phyloP scores from a whole-genome alignment of 2,113 vertebrate species.

The Ardeotis arabs region DNA sequence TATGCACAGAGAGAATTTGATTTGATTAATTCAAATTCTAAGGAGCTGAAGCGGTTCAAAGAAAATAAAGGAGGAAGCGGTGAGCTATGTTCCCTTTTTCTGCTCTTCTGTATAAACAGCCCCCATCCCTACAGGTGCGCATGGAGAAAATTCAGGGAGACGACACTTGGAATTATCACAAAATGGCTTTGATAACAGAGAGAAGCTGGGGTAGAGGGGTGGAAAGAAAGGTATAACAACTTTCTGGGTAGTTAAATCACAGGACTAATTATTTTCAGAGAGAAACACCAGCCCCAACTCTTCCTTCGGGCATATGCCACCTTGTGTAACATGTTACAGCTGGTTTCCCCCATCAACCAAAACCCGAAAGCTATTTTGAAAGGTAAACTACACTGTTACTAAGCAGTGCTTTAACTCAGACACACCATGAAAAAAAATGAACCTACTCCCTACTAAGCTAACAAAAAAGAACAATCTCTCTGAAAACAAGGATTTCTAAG shows the following conservation, averaged over 20 bases:
- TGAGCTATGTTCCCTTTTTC: neutral
- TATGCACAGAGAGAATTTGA: neutral
- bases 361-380: conserved; percentile 13
- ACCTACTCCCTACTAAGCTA: neutral
- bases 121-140: neutral
- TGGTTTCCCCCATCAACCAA: neutral
- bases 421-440: neutral
- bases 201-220: conserved; percentile 1
- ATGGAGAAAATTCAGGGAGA: neutral
- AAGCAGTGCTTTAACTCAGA: neutral
- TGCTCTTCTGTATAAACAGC: neutral
- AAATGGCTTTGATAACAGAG: conserved; percentile 36
- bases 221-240: conserved; percentile 23
- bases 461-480: neutral
- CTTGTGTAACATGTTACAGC: neutral
- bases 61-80: neutral
- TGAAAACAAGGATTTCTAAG: neutral
- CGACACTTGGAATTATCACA: neutral
- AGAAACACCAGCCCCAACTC: neutral
- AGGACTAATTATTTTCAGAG: conserved; percentile 5
- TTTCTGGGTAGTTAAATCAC: neutral
- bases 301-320: neutral
- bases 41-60: neutral
- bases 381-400: conserved; percentile 3
- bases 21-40: conserved; percentile 25